Evolutionary conservation across 2,113 vertebrate species (phyloP).

Genomic region (Phodopus roborovskii): DNA sequence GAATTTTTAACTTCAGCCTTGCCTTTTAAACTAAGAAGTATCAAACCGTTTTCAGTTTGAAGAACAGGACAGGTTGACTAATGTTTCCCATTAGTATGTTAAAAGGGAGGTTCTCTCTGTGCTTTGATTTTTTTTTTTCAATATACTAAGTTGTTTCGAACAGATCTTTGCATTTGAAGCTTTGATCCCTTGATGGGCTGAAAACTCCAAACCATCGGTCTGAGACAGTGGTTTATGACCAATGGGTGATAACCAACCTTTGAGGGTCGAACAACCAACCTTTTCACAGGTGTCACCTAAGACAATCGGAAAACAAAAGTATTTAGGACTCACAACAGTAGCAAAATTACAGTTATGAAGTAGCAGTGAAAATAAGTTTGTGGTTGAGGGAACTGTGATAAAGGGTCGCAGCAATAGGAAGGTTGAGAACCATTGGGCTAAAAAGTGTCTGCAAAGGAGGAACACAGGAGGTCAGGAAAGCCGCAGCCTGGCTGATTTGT

Average conservation of each 20-base stretch:
- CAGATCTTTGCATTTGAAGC: not conserved
- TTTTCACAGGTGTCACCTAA: not conserved
- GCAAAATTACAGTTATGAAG: not conserved
- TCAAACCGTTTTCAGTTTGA: not conserved
- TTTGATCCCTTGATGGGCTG: not conserved
- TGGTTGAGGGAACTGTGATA: not conserved
- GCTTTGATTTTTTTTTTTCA: not conserved
- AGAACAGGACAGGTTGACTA: not conserved
- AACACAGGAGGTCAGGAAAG: not conserved
- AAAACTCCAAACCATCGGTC: not conserved
- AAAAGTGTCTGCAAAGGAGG: not conserved
- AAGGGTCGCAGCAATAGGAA: not conserved
- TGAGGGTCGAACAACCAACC: not conserved
- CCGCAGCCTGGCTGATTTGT: not conserved
- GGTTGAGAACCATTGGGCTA: not conserved
- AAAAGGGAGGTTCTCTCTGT: not conserved
- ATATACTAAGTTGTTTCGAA: constrained; percentile 22
- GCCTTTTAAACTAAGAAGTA: not conserved
- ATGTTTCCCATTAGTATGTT: not conserved
- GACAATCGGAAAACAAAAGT: not conserved
- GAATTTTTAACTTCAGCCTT: not conserved
- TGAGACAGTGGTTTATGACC: not conserved
- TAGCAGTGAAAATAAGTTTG: not conserved
- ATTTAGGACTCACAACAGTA: not conserved
- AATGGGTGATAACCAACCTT: not conserved